Conservation (phyloP, 2,888 invertebrate genomes). For the Heteropelma amictum region DNA sequence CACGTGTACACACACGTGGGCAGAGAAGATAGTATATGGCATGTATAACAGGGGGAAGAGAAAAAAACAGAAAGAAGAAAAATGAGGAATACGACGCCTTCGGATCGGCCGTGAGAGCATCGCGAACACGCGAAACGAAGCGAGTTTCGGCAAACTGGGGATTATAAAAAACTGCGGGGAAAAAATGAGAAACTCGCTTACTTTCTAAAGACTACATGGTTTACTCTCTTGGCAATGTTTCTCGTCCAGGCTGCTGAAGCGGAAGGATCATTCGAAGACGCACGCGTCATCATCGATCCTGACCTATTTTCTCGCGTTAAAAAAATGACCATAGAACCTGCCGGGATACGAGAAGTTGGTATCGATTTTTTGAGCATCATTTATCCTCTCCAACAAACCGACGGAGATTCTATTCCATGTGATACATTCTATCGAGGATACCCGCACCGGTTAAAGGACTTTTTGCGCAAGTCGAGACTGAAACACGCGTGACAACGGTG, state of each 20-base stretch:
- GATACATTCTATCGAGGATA: no score
- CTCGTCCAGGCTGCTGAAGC: no score
- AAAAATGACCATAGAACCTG: no score
- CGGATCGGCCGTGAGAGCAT: slow-evolving; percentile 34
- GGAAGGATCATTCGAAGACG: no score
- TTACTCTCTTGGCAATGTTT: neutral
- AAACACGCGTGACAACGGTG: slow-evolving; percentile 3
- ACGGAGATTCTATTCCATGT: no score
- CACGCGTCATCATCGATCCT: no score
- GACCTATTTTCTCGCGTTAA: no score
- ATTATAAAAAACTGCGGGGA: neutral
- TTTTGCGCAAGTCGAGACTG: neutral
- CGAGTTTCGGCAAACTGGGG: neutral
- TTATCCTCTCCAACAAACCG: no score
- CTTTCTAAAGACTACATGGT: neutral
- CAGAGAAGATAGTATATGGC: slow-evolving; percentile 41
- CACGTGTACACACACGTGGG: slow-evolving; percentile 53
- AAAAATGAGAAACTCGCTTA: neutral
- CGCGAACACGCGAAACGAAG: slow-evolving; percentile 1
- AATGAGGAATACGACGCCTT: slow-evolving; percentile 29
- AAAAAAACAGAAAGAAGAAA: slow-evolving; percentile 7
- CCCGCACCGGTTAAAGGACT: no score
- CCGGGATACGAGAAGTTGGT: no score
- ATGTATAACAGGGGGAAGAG: neutral
- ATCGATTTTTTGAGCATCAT: no score